Conservation (phyloP, 2,888 invertebrate genomes). For the Rotaria socialis region DNA sequence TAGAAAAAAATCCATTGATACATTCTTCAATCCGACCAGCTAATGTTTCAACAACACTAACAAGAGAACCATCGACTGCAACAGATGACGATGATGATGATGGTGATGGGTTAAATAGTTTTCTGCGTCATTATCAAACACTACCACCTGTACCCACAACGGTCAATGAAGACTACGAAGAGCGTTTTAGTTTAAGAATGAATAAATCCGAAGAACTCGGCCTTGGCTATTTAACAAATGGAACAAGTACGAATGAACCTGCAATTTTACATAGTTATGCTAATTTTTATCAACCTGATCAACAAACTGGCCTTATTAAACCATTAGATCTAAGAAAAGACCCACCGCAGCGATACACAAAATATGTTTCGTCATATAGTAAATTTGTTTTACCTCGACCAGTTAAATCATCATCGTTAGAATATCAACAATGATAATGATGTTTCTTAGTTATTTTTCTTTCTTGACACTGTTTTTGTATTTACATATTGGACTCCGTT, state of each 20-base stretch:
- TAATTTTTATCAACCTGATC: not conserved
- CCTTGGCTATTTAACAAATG: not conserved
- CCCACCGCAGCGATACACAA: conserved; percentile 7
- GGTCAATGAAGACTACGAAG: conserved; percentile 10
- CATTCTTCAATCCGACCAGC: not conserved
- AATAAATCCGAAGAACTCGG: not conserved
- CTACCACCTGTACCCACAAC: not conserved
- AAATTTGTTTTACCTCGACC: conserved; percentile 18
- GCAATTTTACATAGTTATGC: not conserved
- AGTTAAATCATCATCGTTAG: not conserved
- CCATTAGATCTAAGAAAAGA: not conserved
- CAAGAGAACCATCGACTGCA: not conserved
- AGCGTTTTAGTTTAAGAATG: not conserved
- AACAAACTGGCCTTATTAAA: not conserved
- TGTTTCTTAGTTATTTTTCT: not conserved
- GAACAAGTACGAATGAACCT: not conserved
- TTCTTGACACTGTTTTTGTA: not conserved
- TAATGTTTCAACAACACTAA: not conserved
- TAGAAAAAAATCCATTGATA: not conserved
- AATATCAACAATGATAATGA: not conserved
- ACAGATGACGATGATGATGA: conserved; percentile 18
- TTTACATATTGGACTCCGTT: not conserved
- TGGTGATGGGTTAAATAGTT: not conserved
- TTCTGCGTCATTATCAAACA: not conserved
- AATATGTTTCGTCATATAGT: conserved; percentile 4